These are phyloP conservation scores for Zaprionus gabonicus DNA, from an alignment of 1,140 invertebrate genomes.

Conservation along the genomic window DNA sequence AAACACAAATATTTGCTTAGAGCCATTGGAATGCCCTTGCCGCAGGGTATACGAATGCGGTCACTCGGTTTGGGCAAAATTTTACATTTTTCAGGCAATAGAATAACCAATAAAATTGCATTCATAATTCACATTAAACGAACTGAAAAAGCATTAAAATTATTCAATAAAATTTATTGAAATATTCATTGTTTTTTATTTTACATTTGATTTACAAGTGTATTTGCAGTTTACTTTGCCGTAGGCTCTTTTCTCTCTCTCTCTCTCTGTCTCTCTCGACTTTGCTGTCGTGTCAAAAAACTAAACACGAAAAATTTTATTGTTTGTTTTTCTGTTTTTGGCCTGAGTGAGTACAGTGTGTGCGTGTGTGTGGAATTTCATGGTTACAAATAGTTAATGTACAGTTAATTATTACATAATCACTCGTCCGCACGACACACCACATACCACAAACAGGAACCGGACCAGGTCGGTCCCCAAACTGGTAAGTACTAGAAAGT, in stretches of 20 bases:
- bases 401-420: slow-evolving; percentile 81
- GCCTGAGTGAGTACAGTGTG: slow-evolving; percentile 5
- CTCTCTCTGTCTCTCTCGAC: not conserved
- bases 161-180: not conserved
- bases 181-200: not conserved
- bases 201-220: slow-evolving; percentile 1
- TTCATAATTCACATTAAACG: slow-evolving; percentile 2
- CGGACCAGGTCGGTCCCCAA: slow-evolving; percentile 19
- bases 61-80: not conserved
- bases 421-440: slow-evolving; percentile 59
- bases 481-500: slow-evolving; percentile 28
- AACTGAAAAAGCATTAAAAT: not conserved
- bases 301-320: slow-evolving; percentile 34
- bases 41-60: not conserved
- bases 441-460: not conserved
- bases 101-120: not conserved
- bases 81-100: not conserved
- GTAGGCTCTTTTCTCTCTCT: slow-evolving; percentile 9
- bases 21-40: slow-evolving; percentile 50
- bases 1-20: slow-evolving; percentile 70
- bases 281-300: slow-evolving; percentile 38
- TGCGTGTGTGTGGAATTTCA: slow-evolving; percentile 68
- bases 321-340: slow-evolving; percentile 42
- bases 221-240: not conserved
- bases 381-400: slow-evolving; percentile 82